Base-by-base conservation (phyloP, 1,140 invertebrate species). In the Drosophila setifemur region DNA sequence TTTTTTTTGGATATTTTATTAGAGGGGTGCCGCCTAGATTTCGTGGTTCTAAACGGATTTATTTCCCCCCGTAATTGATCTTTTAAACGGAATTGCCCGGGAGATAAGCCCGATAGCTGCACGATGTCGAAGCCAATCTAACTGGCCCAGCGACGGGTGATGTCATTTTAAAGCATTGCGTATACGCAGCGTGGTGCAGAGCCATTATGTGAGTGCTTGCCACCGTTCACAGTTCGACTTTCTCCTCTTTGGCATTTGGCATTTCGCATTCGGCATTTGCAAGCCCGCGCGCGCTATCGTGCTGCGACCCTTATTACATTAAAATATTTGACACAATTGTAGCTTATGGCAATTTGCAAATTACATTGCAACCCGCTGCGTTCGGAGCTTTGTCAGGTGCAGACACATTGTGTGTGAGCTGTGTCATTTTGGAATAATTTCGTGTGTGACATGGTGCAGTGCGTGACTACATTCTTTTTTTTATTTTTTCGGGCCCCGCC, bases 21-120 rank as follows among this genome's bases (percentile, higher is more conserved):
- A 3, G 5, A 5, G 35, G 48, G 31, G 9, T 33, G 45, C 35
- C 50, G 68, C 39, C 61, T 85, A 64, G 58, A 78, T 70, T 76
- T 83, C 18, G 49, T 40, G 69, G 39, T 45, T 61, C 82, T 71
- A 74, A 83, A 83, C 52, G 73, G 73, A 71, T 83, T 78, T 83
- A 83, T 71, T 69, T 21, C 37, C 33, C 25, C 43, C 9, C 35
- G 76, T 72, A 82, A 82, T 82, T 69, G 77, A 82, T 77, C 77
- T 73, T 43, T 69, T 54, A 43, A 39, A n/a, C 55, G 29, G 29
- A 69, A 76, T 72, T 54, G 67, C 12, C 31, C 5, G 4, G 16
- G 9, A 37, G 33, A 72, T 57, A 75, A 79, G 76, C 21, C 14
- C 44, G 23, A 28, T 54, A 25, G 39, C 39, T 40, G 55, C 40